phyloP scores from a whole-genome alignment of 2,113 vertebrate species.

The Fulmarus glacialis region DNA sequence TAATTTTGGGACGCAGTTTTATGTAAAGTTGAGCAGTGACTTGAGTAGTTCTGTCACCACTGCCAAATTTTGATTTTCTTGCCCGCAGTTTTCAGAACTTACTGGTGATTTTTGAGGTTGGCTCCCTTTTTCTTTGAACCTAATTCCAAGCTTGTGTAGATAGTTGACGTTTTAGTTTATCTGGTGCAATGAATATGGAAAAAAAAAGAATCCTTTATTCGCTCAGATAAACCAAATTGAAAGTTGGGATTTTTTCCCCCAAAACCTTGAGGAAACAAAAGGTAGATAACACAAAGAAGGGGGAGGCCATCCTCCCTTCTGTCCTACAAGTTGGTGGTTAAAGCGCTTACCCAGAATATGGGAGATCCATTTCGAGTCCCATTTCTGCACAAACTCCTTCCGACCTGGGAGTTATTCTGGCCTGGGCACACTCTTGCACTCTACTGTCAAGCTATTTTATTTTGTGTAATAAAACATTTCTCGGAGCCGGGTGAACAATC shows the following conservation, averaged over 20 bases:
- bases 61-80: background rate
- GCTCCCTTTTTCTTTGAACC: background rate
- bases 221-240: background rate
- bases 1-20: background rate
- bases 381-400: background rate
- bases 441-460: background rate
- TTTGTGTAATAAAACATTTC: background rate
- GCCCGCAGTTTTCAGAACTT: background rate
- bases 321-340: background rate
- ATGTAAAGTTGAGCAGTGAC: background rate
- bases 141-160: background rate
- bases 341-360: background rate
- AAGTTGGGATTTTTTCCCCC: rapidly evolving
- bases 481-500: background rate
- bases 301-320: background rate
- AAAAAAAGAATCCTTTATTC: background rate
- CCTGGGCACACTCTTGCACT: background rate
- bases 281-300: background rate
- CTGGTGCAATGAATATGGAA: background rate
- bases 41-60: background rate
- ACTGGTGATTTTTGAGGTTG: background rate
- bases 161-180: background rate
- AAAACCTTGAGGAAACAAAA: background rate
- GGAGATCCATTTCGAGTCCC: background rate
- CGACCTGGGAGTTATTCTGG: background rate